Conservation (phyloP, 2,888 invertebrate genomes). For the Thecocarcelia acutangulata region DNA sequence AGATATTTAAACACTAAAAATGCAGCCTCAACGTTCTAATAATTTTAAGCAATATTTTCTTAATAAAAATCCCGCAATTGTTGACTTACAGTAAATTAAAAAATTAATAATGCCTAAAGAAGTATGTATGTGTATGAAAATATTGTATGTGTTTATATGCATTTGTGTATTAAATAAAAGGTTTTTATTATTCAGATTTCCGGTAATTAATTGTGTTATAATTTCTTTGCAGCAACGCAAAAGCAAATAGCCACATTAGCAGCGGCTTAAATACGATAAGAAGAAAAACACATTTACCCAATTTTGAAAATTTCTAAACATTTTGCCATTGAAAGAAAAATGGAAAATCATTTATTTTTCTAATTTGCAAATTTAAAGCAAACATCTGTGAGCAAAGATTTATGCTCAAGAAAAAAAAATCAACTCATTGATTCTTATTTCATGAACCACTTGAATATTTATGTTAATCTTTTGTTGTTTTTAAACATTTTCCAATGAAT, state of each 20-base stretch:
- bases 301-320: constrained; percentile 26
- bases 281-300: constrained; percentile 46
- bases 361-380: constrained; percentile 58
- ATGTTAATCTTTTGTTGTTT: constrained; percentile 16
- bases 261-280: neutral
- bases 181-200: constrained; percentile 40
- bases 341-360: constrained; percentile 7
- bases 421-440: constrained; percentile 50
- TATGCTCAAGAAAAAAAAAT: constrained; percentile 18
- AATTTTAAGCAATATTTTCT: too few species aligned
- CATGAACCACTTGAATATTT: constrained; percentile 12
- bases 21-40: too few species aligned
- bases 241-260: neutral
- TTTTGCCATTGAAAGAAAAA: constrained; percentile 54
- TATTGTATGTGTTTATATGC: neutral
- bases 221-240: constrained; percentile 29
- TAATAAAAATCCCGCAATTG: too few species aligned
- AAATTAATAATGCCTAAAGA: too few species aligned
- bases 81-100: too few species aligned
- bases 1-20: neutral
- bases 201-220: constrained; percentile 48
- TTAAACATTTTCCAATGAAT: constrained; percentile 14
- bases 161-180: constrained; percentile 2
- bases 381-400: constrained; percentile 59
- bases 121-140: too few species aligned